Evolutionary conservation across 53 echinoderm and acorn worm genomes (phyloP), one percentile per base, ranked within the genome.

Genomic region (Apostichopus leukothele): DNA sequence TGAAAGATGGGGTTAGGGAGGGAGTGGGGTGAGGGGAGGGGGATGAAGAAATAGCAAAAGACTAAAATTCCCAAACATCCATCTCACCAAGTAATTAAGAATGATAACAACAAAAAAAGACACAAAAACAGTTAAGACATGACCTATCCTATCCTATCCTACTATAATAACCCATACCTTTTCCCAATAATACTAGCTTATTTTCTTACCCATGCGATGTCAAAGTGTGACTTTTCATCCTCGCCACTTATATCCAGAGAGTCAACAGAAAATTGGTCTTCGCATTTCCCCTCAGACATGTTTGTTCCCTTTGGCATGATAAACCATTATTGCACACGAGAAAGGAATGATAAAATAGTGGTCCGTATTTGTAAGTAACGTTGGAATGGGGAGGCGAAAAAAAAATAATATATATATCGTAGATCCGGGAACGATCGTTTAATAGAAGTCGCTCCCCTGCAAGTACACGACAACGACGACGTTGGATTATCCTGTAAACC

Each of bases 161-260:
- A 57, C 0, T 57, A 57, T 10, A 9, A 57, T 9, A 10, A 9
- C 7, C 57, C 57, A 57, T 9, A 7, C 57, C 57, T 10, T 10
- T 57, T 57, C 57, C 57, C 3, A 1, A 57, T 7, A 5, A 57
- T 57, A 57, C 8, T 57, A 57, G 57, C 57, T 1, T 71, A 2
- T 18, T 16, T 23, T 59, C 81, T 81, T 81, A 81, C 81, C 81
- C 81, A 81, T 81, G 59, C 59, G 19, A 81, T 81, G 53, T 53
- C 55, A 22, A 81, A 59, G 55, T 81, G 81, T 51, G 53, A 25
- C 59, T 54, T 54, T 22, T 52, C 81, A 81, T 81, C 81, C 14
- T 81, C 81, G 55, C 22, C 55, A 22, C 55, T 71, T 71, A 71
- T 18, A 71, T 71, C 71, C 71, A 71, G 18, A 71, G 71, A 71